Base-by-base conservation (phyloP, 2,797 vertebrate species). In the Gallirallus australis region DNA sequence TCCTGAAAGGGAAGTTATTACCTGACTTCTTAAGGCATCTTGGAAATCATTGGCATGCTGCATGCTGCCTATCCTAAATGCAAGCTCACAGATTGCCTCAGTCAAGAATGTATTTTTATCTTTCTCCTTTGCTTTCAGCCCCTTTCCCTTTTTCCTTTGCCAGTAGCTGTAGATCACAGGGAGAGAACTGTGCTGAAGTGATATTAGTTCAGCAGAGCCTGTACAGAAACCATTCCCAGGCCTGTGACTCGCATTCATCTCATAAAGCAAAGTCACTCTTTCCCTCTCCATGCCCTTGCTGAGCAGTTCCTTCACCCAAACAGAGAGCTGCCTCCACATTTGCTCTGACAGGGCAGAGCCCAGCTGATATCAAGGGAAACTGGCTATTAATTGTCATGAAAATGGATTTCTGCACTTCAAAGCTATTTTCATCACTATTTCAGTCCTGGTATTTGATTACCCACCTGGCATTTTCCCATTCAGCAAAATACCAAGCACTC, bases 51-150 rank as follows among this genome's bases (percentile, higher is more conserved):
- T 89, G 96, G 59, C 69, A 48, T 39, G 17, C 54, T 59, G 50
- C 3, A 0, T 66, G 50, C 70, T 93, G 66, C 93, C 93, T 88
- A 91, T 95, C 90, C 75, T 90, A 73, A 88, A 75, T 70, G 68
- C 82, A 91, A 71, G 28, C 73, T 80, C 64, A 64, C 57, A 63
- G 48, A 7, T 45, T 73, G 64, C 54, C 66, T 86, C 79, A 82
- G 82, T 79, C 82, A 91, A 76, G 80, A 91, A 85, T 70, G 80
- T 83, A 78, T 95, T 97, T 95, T 94, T 90, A 90, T 96, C 95
- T 97, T 90, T 94, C 66, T 96, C 59, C 68, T 88, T 81, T 76
- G 42, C 81, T 89, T 92, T 90, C 82, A 72, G 77, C 83, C 89
- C 87, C 79, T 96, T 89, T 95, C 61, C 89, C 89, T 92, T 92